phyloP scores from a whole-genome alignment of 2,113 vertebrate species.

The Ptilorrhoa leucosticta region DNA sequence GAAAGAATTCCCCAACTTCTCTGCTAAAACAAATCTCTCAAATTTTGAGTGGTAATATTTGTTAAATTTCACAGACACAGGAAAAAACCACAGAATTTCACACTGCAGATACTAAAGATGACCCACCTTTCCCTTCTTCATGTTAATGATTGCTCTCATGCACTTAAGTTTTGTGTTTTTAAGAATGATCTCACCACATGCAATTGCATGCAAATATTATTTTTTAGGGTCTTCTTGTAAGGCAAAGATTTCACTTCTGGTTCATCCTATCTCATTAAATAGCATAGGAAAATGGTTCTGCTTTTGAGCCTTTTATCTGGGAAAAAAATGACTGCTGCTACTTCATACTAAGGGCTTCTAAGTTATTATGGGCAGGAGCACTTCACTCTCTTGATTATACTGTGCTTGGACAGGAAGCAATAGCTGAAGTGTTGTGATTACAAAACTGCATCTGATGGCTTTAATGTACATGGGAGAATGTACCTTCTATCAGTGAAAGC shows the following conservation, averaged over 20 bases:
- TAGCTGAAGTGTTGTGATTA: neutral
- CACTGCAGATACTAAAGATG: neutral
- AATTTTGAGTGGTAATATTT: neutral
- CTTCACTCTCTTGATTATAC: neutral
- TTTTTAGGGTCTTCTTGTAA: neutral
- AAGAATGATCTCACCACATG: neutral
- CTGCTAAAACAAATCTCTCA: neutral
- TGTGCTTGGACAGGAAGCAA: neutral
- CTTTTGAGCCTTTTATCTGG: neutral
- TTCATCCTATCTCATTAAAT: neutral
- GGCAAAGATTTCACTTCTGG: neutral
- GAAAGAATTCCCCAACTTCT: neutral
- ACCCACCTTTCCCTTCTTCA: neutral
- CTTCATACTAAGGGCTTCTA: neutral
- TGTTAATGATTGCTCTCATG: neutral
- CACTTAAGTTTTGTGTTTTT: neutral
- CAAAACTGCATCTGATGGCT: neutral
- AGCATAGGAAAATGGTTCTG: neutral
- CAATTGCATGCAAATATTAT: neutral
- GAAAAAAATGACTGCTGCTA: neutral
- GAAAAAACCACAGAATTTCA: neutral
- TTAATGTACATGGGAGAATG: neutral
- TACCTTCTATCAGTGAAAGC: neutral
- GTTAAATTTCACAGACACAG: slow-evolving; percentile 14
- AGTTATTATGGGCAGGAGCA: neutral